Evolutionary conservation across 2,888 invertebrate species (phyloP).

Genomic region (Lasius fuliginosus): DNA sequence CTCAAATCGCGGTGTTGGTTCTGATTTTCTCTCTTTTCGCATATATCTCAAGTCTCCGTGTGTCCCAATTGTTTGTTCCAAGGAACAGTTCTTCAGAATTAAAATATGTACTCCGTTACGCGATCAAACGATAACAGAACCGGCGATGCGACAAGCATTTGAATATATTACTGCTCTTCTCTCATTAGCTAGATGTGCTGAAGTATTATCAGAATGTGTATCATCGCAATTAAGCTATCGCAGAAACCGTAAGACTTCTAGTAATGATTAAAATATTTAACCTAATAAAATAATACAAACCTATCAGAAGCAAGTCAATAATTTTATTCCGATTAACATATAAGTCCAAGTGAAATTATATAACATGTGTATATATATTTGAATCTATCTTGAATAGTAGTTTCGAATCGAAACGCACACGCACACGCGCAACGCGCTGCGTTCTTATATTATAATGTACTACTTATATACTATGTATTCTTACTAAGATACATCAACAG

Average conservation of each 20-base stretch:
- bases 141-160: conserved; percentile 10
- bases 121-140: conserved; percentile 24
- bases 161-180: conserved; percentile 11
- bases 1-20: conserved; percentile 1
- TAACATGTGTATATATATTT: background rate
- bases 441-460: conserved; percentile 14
- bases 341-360: conserved; percentile 13
- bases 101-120: conserved; percentile 25
- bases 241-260: conserved; percentile 26
- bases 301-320: background rate
- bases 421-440: background rate
- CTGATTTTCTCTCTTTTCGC: background rate
- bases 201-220: background rate
- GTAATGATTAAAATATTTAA: background rate
- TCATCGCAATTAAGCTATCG: conserved; percentile 10
- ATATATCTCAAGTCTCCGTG: background rate
- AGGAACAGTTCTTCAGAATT: background rate
- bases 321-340: conserved; percentile 3
- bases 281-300: background rate
- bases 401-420: background rate
- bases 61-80: background rate
- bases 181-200: background rate
- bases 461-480: background rate
- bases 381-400: background rate
- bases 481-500: conserved; percentile 26